phyloP scores from a whole-genome alignment of 2,888 invertebrate genomes.

The Keiferia lycopersicella region DNA sequence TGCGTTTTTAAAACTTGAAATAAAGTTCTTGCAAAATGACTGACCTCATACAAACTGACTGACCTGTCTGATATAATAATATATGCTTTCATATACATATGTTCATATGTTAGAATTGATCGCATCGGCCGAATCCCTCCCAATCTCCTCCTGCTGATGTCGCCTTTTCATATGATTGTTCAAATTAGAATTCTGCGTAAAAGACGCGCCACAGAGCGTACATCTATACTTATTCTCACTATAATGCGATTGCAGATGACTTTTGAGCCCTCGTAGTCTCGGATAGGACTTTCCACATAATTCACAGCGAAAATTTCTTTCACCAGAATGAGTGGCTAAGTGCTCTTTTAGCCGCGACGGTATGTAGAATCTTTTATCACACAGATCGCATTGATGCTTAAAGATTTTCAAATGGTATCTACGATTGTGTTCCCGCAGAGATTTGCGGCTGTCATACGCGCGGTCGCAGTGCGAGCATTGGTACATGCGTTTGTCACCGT shows the following conservation, averaged over 20 bases:
- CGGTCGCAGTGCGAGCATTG: slow-evolving; percentile 67
- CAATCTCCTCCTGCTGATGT: slow-evolving; percentile 44
- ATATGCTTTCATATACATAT: not conserved
- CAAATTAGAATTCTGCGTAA: slow-evolving; percentile 79
- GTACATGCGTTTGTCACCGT: slow-evolving; percentile 61
- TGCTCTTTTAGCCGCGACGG: slow-evolving; percentile 69
- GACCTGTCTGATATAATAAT: too few species aligned
- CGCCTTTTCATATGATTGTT: slow-evolving; percentile 79
- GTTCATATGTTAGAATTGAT: not conserved
- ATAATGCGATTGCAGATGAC: slow-evolving; percentile 79
- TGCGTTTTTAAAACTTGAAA: too few species aligned
- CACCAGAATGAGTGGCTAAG: slow-evolving; percentile 70
- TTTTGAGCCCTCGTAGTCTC: slow-evolving; percentile 64
- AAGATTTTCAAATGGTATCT: slow-evolving; percentile 65
- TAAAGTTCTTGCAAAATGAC: too few species aligned
- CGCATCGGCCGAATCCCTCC: not conserved
- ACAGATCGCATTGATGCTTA: slow-evolving; percentile 76
- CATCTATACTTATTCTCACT: slow-evolving; percentile 79
- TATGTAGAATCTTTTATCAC: slow-evolving; percentile 76
- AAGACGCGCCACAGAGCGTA: slow-evolving; percentile 72
- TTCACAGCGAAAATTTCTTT: slow-evolving; percentile 68
- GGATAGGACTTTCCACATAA: slow-evolving; percentile 71
- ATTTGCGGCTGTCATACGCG: slow-evolving; percentile 67
- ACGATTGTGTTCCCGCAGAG: slow-evolving; percentile 64
- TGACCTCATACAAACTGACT: too few species aligned